Percentiles rank a stretch among this genome's conserved stretches.
Conservation (phyloP, 2,113 vertebrate genomes). For the Crotalus horridus region DNA sequence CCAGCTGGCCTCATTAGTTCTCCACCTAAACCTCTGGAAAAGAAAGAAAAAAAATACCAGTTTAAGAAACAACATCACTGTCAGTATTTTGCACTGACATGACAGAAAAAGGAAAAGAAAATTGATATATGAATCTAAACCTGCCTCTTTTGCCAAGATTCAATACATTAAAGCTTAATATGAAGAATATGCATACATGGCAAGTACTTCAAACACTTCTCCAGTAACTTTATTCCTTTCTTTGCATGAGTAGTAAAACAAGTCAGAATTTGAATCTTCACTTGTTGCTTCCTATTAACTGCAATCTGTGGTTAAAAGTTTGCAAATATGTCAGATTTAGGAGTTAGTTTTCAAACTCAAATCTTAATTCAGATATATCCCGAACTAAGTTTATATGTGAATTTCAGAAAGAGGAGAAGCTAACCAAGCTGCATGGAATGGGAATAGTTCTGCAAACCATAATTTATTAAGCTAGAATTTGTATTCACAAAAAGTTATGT, state of each 20-base stretch:
- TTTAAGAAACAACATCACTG: neutral
- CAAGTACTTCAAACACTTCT: neutral
- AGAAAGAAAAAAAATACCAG: slow-evolving; percentile 19
- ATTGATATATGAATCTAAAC: neutral
- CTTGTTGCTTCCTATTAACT: neutral
- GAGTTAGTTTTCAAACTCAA: neutral
- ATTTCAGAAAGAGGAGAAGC: neutral
- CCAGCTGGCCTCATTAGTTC: slow-evolving; percentile 91
- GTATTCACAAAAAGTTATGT: neutral
- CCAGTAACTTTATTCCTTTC: neutral
- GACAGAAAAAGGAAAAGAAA: neutral
- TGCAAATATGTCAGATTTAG: neutral
- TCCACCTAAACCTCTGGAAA: slow-evolving; percentile 88
- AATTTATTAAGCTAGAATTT: neutral
- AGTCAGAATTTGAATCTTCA: neutral
- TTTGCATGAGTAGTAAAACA: neutral
- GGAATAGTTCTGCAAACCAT: neutral
- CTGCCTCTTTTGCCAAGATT: neutral
- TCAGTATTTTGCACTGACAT: neutral
- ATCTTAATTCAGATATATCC: neutral
- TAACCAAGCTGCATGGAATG: neutral
- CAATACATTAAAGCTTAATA: neutral
- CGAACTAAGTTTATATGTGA: neutral
- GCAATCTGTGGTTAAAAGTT: neutral
- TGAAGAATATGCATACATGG: neutral